A percentile compares a stretch with the other conserved stretches of the same genome.
These are phyloP conservation scores for Hafferia zeledoni DNA, from an alignment of 2,797 vertebrate genomes.

Conservation along the genomic window DNA sequence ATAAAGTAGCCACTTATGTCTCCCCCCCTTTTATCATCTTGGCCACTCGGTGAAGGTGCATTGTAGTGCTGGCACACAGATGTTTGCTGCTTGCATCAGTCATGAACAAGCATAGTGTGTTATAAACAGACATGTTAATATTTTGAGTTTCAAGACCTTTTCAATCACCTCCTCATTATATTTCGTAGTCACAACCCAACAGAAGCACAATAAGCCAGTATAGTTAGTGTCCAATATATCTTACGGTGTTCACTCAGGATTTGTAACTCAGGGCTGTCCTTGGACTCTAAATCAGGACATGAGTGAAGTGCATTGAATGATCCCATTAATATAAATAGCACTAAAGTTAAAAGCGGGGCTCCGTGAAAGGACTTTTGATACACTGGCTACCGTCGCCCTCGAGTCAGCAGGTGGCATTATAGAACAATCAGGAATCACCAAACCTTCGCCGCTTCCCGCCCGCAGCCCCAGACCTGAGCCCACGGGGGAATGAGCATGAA, in stretches of 20 bases:
- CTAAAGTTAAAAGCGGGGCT: slow-evolving; percentile 46
- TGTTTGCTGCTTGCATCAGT: neutral
- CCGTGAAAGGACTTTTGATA: slow-evolving; percentile 52
- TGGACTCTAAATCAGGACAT: slow-evolving; percentile 45
- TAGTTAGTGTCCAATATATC: neutral
- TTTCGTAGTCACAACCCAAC: neutral
- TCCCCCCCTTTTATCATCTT: neutral
- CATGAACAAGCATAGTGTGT: neutral
- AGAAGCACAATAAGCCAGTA: neutral
- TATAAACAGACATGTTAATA: neutral
- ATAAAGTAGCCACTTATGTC: neutral
- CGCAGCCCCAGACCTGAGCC: slow-evolving; percentile 27
- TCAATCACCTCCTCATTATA: neutral
- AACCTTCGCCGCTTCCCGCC: neutral
- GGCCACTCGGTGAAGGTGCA: neutral
- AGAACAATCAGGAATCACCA: slow-evolving; percentile 53
- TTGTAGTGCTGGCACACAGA: neutral
- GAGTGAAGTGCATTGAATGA: slow-evolving; percentile 41
- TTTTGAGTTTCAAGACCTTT: neutral
- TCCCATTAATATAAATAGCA: slow-evolving; percentile 65
- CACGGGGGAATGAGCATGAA: slow-evolving; percentile 43
- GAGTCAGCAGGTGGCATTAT: slow-evolving; percentile 67
- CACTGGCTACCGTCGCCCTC: slow-evolving; percentile 17
- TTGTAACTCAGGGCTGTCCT: slow-evolving; percentile 41
- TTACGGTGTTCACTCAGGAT: neutral